Evolutionary conservation across 1,140 invertebrate species (phyloP), one percentile per base, ranked within the genome.

Genomic region (Nasonia longicornis): DNA sequence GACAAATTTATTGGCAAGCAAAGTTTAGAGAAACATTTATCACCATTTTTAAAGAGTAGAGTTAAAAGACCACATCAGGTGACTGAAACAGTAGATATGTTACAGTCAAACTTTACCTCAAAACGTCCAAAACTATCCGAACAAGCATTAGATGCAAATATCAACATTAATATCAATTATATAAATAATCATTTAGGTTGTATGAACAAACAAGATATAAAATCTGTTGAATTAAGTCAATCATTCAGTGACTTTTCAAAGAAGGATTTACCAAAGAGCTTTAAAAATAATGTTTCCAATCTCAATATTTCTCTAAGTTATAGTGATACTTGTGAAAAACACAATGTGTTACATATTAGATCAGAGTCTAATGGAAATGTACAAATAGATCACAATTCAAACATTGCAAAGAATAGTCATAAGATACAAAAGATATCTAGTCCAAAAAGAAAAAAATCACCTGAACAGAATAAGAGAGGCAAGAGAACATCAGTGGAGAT

Each of bases 251-350:
- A 69, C 35, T 35, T 3, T 78, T 69, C 67, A 70, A 58, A 63
- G 31, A 38, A 79, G 64, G 2, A 26, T 48, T 48, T 74, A 67
- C 58, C 58, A 74, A 74, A 80, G 29, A 64, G 63, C 29, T 64
- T 64, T 45, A 31, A 8, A 8, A 31, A 20, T 72, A 79, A 72
- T 72, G 38, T 31, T n/a, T 70, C 67, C 58, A 71, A 48, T 38
- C 14, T 58, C 20, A 70, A n/a, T n/a, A 35, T 26, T 71, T 26
- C 58, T 45, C 66, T 22, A 66, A 77, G n/a, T 42, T 58, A n/a
- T 22, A 16, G 42, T 45, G 52, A 35, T 35, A 38, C 42, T 45
- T 48, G 2, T 22, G 8, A n/a, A 42, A 48, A 72, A 12, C 11
- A 72, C 3, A 35, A 35, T 35, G 4, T 11, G 22, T 22, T 45